Evolutionary conservation across 2,888 invertebrate genomes (phyloP), one percentile per base, ranked within the genome.

Genomic region (Eilema griseolum): DNA sequence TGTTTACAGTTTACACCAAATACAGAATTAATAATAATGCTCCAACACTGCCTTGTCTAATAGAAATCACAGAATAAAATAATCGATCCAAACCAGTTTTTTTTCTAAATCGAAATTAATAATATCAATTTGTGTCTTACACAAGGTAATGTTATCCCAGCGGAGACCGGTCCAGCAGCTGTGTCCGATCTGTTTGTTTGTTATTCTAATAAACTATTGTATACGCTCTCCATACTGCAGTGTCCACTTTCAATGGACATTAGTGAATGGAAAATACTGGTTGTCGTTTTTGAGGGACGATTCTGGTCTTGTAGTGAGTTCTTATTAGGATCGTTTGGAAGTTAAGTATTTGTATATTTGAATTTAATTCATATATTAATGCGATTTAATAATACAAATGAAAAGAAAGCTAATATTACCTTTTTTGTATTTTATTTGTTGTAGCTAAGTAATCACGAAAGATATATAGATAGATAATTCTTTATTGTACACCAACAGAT

Each of bases 81-180:
- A n/a, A 31, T 20, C 31, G 28, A 31, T 5, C 14, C 4, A 33
- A 65, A 24, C 12, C 20, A 0, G 7, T 66, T 56, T 7, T 33
- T 66, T 66, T 52, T 20, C n/a, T 61, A 33, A 61, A 28, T 33
- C 7, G 3, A 14, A 65, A 10, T 11, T 57, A 28, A 52, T 16
- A 63, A 52, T 52, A 46, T 52, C 46, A 59, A 23, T 46, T 64
- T 52, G 26, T 20, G 46, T 52, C n/a, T n/a, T n/a, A 52, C 46
- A 64, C 28, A 28, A 64, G 28, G 12, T 28, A 52, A 8, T 31
- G 52, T 52, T 67, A 59, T 69, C 60, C 37, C 70, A n/a, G 37
- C 61, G 72, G 62, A 71, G 88, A 91, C 92, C 91, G 92, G 92
- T 92, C 89, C 88, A 79, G 92, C 93, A 93, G 93, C 92, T 93